Conservation (phyloP, 2,888 invertebrate species). For the Chorisops tibialis region DNA sequence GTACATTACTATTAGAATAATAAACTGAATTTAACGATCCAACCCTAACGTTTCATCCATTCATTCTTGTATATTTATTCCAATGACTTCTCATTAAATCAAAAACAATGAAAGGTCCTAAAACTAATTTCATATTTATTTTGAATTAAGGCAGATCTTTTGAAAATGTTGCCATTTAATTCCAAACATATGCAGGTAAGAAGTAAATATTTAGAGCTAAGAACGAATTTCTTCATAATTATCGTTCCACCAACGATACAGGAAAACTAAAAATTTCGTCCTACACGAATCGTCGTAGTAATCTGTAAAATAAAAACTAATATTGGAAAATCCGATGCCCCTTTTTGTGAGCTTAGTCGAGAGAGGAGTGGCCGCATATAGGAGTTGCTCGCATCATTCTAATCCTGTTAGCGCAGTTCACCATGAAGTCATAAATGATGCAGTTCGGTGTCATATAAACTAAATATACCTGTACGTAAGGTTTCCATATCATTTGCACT, state of each 20-base stretch:
- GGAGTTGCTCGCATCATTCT: constrained; percentile 13
- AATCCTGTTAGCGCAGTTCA: constrained; percentile 22
- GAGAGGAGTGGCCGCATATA: not conserved
- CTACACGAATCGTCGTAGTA: too few relatives aligned
- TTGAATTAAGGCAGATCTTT: constrained; percentile 13
- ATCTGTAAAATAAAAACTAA: constrained; percentile 23
- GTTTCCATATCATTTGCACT: not conserved
- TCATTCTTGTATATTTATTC: too few relatives aligned
- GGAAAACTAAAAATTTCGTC: too few relatives aligned
- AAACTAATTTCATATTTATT: constrained; percentile 12
- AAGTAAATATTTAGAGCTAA: constrained; percentile 16
- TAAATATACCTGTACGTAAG: too few relatives aligned
- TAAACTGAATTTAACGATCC: too few relatives aligned
- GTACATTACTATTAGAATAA: too few relatives aligned
- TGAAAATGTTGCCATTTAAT: constrained; percentile 11
- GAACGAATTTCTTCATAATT: constrained; percentile 13
- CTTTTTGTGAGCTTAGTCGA: constrained; percentile 1
- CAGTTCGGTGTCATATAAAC: constrained; percentile 6
- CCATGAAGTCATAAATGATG: constrained; percentile 22
- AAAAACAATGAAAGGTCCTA: too few relatives aligned
- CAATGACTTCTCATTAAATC: too few relatives aligned
- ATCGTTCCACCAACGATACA: not conserved
- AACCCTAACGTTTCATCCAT: too few relatives aligned
- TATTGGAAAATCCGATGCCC: constrained; percentile 22
- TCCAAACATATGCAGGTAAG: constrained; percentile 14